Percentiles rank a stretch among this genome's conserved stretches.
These are phyloP conservation scores for Prinia subflava DNA, from an alignment of 2,113 vertebrate species.

Conservation along the genomic window DNA sequence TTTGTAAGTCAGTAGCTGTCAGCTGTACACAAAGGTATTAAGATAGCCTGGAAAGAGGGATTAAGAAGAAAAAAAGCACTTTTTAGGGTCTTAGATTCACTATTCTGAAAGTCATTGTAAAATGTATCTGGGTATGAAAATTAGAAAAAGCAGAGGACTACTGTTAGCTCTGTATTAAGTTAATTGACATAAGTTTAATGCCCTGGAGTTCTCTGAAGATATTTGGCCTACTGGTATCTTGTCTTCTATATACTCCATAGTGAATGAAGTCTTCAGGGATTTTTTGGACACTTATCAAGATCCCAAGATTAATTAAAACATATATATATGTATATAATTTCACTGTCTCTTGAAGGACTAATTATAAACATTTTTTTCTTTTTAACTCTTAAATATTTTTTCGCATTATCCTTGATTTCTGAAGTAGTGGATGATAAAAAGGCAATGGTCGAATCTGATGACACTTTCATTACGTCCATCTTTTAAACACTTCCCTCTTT, in stretches of 20 bases:
- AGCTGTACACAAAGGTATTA: not conserved
- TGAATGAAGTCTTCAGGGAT: not conserved
- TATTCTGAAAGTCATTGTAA: not conserved
- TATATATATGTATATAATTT: not conserved
- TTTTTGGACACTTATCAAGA: not conserved
- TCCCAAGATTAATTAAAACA: not conserved
- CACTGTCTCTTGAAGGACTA: not conserved
- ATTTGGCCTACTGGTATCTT: not conserved
- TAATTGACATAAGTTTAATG: not conserved
- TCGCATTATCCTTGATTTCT: not conserved
- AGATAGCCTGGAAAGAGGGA: not conserved
- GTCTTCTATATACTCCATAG: not conserved
- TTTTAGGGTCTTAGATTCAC: not conserved
- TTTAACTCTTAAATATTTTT: not conserved
- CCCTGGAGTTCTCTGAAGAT: not conserved
- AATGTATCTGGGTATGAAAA: not conserved
- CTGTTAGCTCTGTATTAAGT: not conserved
- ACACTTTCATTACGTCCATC: not conserved
- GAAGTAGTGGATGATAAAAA: not conserved
- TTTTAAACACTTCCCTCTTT: not conserved
- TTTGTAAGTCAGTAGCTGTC: not conserved
- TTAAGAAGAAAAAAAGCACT: not conserved
- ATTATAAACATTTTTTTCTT: not conserved
- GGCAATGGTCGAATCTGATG: not conserved
- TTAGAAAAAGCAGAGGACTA: not conserved